Base-by-base conservation (phyloP, 2,888 invertebrate genomes). In the Spodoptera littoralis region DNA sequence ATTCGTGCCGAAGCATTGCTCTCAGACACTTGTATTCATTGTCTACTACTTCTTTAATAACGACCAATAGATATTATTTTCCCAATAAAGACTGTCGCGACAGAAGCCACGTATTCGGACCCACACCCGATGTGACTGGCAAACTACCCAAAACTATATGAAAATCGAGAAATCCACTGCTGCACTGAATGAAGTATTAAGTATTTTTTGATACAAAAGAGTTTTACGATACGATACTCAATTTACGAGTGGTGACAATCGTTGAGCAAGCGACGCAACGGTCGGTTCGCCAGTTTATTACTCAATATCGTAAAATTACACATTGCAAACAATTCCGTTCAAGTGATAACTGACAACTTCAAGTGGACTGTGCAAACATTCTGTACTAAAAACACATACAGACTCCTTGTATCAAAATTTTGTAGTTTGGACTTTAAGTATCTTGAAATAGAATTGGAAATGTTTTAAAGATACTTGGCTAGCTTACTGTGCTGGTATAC, bases 221-320 rank as follows among this genome's bases (percentile, higher is more conserved):
- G 53, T 57, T 55, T 57, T 65, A 75, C 46, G 60, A 76, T 41
- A 30, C n/a, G 30, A 9, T 8, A 36, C 9, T 69, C 65, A 70
- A 44, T 46, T 9, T 36, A 36, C 36, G 36, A 36, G 43, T 50
- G 58, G 61, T 63, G 73, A 63, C 63, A 61, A 64, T 69, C 57
- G 69, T 75, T 73, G 46, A 42, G 73, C 64, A 76, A 77, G 60
- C 53, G 64, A 60, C 65, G 36, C 36, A 36, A 9, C 59, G 52
- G 70, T 69, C 58, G 42, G 49, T 42, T 45, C 41, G 51, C 65
- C 24, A 57, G 41, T 48, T 49, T 56, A 54, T 77, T 76, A 41
- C 65, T 27, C 67, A 76, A 77, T 68, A 56, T 59, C 51, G 63
- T 53, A 45, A 73, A 76, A 77, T 73, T 67, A 76, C 74, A 77